These are phyloP conservation scores for Papilio dardanus DNA, from an alignment of 1,140 invertebrate species.

Conservation along the genomic window DNA sequence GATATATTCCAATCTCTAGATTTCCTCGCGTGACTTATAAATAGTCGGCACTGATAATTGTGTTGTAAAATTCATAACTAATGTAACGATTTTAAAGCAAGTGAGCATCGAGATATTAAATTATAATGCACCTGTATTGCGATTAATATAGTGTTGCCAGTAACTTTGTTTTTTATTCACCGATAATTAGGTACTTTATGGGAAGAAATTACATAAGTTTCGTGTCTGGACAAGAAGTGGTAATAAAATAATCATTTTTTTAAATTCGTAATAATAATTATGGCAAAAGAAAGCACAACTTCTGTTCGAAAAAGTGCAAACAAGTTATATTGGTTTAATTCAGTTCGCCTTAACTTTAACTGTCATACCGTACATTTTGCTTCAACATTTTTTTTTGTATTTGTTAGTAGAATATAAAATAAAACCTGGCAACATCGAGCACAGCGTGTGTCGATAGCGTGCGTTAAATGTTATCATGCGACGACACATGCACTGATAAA, in stretches of 20 bases:
- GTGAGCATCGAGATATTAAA: conserved; percentile 12
- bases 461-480: conserved; percentile 25
- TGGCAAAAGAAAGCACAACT: too few species aligned
- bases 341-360: too few species aligned
- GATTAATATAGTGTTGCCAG: conserved; percentile 1
- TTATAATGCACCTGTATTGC: background rate
- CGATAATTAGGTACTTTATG: too few species aligned
- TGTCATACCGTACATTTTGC: too few species aligned
- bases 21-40: conserved; percentile 22
- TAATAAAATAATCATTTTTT: too few species aligned
- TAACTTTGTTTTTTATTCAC: background rate
- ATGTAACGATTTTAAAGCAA: background rate
- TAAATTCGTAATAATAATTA: too few species aligned
- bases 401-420: conserved; percentile 4
- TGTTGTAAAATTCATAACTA: conserved; percentile 9
- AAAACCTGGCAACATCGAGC: conserved; percentile 5
- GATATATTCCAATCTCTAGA: background rate
- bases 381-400: background rate
- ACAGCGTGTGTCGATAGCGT: conserved; percentile 23
- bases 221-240: too few species aligned
- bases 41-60: background rate
- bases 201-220: background rate
- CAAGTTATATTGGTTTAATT: background rate
- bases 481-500: conserved; percentile 1
- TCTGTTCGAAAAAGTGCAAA: too few species aligned